Conservation (phyloP, 2,113 vertebrate species). For the Pantherophis guttatus region DNA sequence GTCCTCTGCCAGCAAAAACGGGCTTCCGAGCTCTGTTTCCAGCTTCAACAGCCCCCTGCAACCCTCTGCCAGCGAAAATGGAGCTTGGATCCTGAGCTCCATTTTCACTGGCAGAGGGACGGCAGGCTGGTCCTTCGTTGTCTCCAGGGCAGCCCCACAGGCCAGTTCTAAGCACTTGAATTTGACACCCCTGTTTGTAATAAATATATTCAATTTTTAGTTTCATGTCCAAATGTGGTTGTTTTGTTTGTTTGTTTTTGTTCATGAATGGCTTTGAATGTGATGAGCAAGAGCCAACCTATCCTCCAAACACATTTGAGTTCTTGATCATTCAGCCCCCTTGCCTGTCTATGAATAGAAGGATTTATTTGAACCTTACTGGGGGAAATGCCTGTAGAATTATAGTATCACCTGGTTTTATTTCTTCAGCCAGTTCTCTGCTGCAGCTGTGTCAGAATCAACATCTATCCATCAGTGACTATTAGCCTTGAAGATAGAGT, state of each 20-base stretch:
- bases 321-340: fast-evolving
- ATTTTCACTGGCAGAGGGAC: no score
- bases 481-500: background rate
- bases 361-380: background rate
- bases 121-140: no score
- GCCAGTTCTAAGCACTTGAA: no score
- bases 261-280: background rate
- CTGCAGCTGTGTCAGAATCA: background rate
- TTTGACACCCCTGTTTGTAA: no score
- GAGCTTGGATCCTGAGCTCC: no score
- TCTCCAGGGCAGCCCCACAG: no score
- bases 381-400: background rate
- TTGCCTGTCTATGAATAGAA: background rate
- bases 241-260: no score
- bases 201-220: background rate
- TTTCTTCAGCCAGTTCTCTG: background rate
- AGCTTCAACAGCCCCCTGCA: no score
- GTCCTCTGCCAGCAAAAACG: no score
- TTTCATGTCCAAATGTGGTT: background rate
- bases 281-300: background rate
- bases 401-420: background rate
- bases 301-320: background rate
- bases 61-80: no score
- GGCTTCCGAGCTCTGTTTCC: no score
- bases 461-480: background rate